phyloP scores from a whole-genome alignment of 1,140 invertebrate species.

The Pissodes strobi region DNA sequence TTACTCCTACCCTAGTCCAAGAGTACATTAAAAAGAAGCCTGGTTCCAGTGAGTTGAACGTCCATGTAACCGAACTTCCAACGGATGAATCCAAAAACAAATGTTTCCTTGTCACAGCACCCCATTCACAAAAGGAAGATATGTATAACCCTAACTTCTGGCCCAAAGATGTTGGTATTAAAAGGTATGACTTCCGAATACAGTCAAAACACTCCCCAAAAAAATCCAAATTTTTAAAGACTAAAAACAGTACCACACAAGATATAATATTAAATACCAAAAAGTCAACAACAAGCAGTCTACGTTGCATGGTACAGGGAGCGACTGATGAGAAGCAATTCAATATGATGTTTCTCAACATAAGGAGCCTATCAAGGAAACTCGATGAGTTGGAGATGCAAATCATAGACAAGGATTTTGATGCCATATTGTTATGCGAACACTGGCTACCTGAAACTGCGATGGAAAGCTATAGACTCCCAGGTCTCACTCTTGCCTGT shows the following conservation, averaged over 20 bases:
- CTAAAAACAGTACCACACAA: background rate
- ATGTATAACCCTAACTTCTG: too few species aligned
- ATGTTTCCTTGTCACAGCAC: too few species aligned
- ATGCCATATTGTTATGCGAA: background rate
- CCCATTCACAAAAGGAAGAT: too few species aligned
- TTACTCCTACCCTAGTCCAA: too few species aligned
- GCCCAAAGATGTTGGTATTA: background rate
- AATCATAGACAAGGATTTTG: background rate
- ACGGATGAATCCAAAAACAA: background rate
- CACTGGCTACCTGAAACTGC: constrained; percentile 4
- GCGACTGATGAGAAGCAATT: too few species aligned
- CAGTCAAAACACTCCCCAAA: background rate
- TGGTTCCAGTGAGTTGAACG: background rate
- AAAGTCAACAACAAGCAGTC: background rate
- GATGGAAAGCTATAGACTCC: background rate
- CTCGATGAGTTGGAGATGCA: background rate
- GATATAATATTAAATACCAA: background rate
- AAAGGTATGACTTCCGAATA: constrained; percentile 1
- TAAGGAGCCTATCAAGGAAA: background rate
- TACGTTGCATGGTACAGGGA: too few species aligned
- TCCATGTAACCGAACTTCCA: background rate
- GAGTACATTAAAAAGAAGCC: background rate
- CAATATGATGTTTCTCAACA: too few species aligned
- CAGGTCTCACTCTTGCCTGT: background rate
- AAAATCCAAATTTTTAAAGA: too few species aligned